Evolutionary conservation across 1,140 invertebrate genomes (phyloP).

Genomic region (Triops longicaudatus): DNA sequence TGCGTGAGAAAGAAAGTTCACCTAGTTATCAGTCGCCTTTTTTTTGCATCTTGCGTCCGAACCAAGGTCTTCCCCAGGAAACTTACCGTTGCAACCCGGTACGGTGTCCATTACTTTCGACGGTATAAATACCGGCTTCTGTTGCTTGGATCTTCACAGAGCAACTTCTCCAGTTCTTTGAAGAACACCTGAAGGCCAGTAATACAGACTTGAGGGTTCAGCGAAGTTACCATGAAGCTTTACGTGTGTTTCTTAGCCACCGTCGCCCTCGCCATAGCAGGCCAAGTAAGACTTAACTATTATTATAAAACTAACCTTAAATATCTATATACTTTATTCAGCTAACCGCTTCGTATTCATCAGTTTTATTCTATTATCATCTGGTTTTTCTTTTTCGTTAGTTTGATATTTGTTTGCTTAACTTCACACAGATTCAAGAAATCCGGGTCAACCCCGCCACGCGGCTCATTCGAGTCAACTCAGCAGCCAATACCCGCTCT

Average conservation of each 20-base stretch:
- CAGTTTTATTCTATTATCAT: too few species aligned
- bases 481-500: not conserved
- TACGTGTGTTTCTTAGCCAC: not conserved
- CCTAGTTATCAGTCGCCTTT: not conserved
- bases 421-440: not conserved
- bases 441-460: not conserved
- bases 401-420: too few species aligned
- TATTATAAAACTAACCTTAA: not conserved
- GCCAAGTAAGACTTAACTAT: not conserved
- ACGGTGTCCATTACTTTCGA: not conserved
- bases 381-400: too few species aligned
- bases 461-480: not conserved
- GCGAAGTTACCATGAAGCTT: not conserved
- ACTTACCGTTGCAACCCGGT: not conserved
- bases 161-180: not conserved
- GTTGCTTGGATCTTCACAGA: not conserved
- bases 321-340: not conserved
- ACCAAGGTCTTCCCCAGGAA: not conserved
- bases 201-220: not conserved
- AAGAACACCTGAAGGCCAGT: not conserved
- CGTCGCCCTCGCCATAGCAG: not conserved
- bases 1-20: slow-evolving; percentile 15
- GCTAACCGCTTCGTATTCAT: too few species aligned
- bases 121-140: not conserved
- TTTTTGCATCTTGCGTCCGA: not conserved